Evolutionary conservation across 1,140 invertebrate genomes (phyloP), one percentile per base, ranked within the genome.

Genomic region (Drosophila bocqueti): DNA sequence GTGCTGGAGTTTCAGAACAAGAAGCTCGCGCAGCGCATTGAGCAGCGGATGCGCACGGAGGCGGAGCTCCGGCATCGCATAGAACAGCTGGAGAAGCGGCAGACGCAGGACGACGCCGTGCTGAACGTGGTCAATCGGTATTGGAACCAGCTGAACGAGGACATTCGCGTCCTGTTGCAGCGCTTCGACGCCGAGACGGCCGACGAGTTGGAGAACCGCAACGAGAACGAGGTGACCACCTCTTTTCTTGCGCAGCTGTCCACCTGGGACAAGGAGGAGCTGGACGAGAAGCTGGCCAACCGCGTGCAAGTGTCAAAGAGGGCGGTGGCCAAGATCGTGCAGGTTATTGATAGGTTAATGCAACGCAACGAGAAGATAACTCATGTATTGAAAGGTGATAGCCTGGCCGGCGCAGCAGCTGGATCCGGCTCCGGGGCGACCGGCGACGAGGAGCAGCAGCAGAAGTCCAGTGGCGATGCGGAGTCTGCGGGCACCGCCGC

Each of bases 101-200:
- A 99, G 93, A 98, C 98, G 45, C 98, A 99, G 93, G 98, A 99
- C 94, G 99, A 99, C 95, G 98, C 98, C 76, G 98, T 99, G 15
- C 94, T 99, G 11, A 99, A 98, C 94, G 98, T 99, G 67, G 98
- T 99, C 10, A 99, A 99, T 94, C 95, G 98, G 71, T 99, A 99
- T 93, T 99, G 98, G 98, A 99, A 98, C 94, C 96, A 98, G 92
- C 94, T 99, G 15, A 98, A 99, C 94, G 98, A 99, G 94, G 98
- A 99, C 93, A 98, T 99, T 74, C 94, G 98, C 80, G 96, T 99
- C 36, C 93, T 99, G 29, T 93, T 99, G 66, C 98, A 99, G 93
- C 94, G 98, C 84, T 99, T 99, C 95, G 98, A 99, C 95, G 97
- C 98, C 13, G 98, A 99, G 93, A 99, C 98, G 43, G 97, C 98